Conservation (phyloP, 2,113 vertebrate genomes). For the Urocynchramus pylzowi region DNA sequence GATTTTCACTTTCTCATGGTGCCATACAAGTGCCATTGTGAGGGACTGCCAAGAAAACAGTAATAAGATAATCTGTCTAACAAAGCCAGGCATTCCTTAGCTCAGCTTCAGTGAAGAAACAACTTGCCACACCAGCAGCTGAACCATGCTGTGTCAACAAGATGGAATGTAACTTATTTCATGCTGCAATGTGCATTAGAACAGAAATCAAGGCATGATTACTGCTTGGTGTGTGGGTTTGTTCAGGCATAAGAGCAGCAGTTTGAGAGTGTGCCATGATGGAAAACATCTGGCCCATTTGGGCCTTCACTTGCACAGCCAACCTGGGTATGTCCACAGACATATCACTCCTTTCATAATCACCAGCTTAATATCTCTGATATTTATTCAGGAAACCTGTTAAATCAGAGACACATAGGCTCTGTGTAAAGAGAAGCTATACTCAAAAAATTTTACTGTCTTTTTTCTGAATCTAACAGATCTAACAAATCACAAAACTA, state of each 20-base stretch:
- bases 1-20: constrained; percentile 24
- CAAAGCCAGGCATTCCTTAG: constrained; percentile 54
- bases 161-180: constrained; percentile 64
- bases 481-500: neutral
- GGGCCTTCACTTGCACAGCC: neutral
- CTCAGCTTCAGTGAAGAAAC: constrained; percentile 50
- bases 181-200: constrained; percentile 40
- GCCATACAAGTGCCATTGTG: neutral
- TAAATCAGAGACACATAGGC: neutral
- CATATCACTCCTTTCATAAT: constrained; percentile 5
- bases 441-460: neutral
- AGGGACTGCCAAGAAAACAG: constrained; percentile 43
- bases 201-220: constrained; percentile 2
- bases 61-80: constrained; percentile 37
- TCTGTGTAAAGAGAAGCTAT: neutral
- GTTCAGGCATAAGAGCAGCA: neutral
- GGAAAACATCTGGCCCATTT: constrained; percentile 55
- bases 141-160: constrained; percentile 50
- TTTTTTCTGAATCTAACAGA: neutral
- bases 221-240: neutral
- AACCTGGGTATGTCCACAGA: neutral
- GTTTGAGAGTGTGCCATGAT: constrained; percentile 1
- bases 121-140: constrained; percentile 48
- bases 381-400: neutral
- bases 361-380: neutral